These are phyloP conservation scores for Armadillidium nasatum DNA, from an alignment of 1,140 invertebrate genomes.

Conservation along the genomic window DNA sequence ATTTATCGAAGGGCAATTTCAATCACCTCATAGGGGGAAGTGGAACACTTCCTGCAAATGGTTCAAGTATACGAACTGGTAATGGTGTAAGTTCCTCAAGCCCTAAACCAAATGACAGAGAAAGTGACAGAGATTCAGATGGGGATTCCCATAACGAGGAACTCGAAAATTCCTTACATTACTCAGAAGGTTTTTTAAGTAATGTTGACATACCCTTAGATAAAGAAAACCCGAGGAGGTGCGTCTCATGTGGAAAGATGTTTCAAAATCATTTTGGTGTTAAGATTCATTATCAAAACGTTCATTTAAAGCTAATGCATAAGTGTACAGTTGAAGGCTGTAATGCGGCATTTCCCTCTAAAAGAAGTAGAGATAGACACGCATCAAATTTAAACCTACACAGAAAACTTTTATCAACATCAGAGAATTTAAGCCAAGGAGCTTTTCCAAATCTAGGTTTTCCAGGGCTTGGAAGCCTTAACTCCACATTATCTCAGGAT, in stretches of 20 bases:
- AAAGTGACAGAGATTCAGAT: conserved; percentile 43
- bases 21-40: conserved; percentile 54
- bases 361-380: conserved; percentile 84
- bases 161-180: conserved; percentile 47
- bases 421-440: conserved; percentile 47
- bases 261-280: conserved; percentile 94
- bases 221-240: conserved; percentile 74
- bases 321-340: conserved; percentile 94
- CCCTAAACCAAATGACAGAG: conserved; percentile 43
- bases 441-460: conserved; percentile 40
- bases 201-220: conserved; percentile 67
- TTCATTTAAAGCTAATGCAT: conserved; percentile 92
- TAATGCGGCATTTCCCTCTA: conserved; percentile 91
- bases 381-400: conserved; percentile 88
- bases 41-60: not conserved
- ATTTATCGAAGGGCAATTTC: conserved; percentile 71
- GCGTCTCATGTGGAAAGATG: conserved; percentile 84
- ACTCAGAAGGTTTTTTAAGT: conserved; percentile 40
- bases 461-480: conserved; percentile 52
- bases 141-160: conserved; percentile 38
- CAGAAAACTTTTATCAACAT: conserved; percentile 75
- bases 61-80: conserved; percentile 52
- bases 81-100: conserved; percentile 41
- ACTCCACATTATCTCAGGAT: conserved; percentile 62
- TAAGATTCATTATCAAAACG: conserved; percentile 92